Base-by-base conservation (phyloP, 2,113 vertebrate species). In the Bos indicus region DNA sequence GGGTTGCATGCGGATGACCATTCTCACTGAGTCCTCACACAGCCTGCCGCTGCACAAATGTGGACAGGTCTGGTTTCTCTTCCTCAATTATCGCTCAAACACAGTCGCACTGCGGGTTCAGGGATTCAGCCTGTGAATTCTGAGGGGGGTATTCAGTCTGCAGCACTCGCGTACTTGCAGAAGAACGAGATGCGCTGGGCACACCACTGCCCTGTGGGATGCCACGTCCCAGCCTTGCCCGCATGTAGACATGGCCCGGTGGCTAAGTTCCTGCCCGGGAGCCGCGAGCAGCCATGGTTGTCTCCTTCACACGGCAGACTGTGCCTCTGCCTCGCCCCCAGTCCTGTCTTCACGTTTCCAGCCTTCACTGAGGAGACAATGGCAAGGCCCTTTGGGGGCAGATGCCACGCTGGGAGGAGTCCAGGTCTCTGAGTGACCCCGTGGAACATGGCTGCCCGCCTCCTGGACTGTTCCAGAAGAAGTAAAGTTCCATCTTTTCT, bases 251-350 rank as follows among this genome's bases (percentile, higher is more conserved):
- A 17, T 13, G 71, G 17, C 33, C 21, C 11, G 15, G 36, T 21
- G 4, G 21, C 36, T 25, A 7, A 36, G 59, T 64, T 33, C 12
- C 83, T 4, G 10, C 46, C 5, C 1, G 0, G 12, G 36, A 77
- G 26, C 30, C 0, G 4, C 5, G 56, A 89, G 54, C 48, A 56
- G 30, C 36, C 10, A 25, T 1, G n/a, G 40, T 28, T 6, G 60
- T 71, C 67, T 30, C 78, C 64, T 52, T 40, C 21, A 21, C 1
- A 8, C 40, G 1, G n/a, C 33, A 13, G 74, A 7, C 15, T 57
- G 28, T 1, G 14, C 52, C 23, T 51, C 48, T 64, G 59, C 59
- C 85, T 56, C 7, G 48, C 77, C 23, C 33, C 10, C 26, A 33
- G 43, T 3, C 7, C 17, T 40, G 19, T 21, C 80, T 36, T 56